A percentile compares a stretch with the other conserved stretches of the same genome.
Evolutionary conservation across 2,113 vertebrate species (phyloP).

Genomic region (Podilymbus podiceps): DNA sequence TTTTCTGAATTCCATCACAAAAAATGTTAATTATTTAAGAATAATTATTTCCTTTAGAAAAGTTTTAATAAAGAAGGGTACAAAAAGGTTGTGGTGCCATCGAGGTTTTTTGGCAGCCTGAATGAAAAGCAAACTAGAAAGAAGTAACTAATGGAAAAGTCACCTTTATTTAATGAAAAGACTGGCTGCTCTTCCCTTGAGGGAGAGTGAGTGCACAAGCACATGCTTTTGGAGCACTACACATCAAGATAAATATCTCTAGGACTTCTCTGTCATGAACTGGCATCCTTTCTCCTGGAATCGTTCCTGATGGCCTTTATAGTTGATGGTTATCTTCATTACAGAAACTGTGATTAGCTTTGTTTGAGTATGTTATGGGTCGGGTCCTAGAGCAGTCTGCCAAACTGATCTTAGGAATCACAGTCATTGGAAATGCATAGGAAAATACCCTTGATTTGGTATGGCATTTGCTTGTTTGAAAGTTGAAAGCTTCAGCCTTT

Average conservation of each 20-base stretch:
- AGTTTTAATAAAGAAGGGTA: not conserved
- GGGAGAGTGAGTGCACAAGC: not conserved
- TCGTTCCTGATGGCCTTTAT: not conserved
- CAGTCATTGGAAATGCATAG: not conserved
- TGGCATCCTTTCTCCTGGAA: not conserved
- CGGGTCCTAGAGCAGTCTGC: fast-evolving
- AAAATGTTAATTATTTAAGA: not conserved
- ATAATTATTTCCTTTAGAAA: not conserved
- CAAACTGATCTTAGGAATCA: not conserved
- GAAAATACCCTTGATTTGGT: not conserved
- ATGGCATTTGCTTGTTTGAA: not conserved
- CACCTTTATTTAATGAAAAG: not conserved
- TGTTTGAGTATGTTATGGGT: not conserved
- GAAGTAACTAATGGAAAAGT: not conserved
- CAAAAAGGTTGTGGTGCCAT: not conserved
- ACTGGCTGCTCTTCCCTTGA: not conserved
- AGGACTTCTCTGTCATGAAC: not conserved
- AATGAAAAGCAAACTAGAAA: not conserved
- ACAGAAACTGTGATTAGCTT: not conserved
- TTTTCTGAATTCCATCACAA: not conserved
- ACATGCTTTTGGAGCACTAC: not conserved
- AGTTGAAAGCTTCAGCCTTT: not conserved
- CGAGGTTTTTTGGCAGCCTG: not conserved
- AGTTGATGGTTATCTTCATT: not conserved
- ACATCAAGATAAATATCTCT: not conserved